These are phyloP conservation scores for Cuculus canorus DNA, from an alignment of 2,797 vertebrate species.

Conservation along the genomic window DNA sequence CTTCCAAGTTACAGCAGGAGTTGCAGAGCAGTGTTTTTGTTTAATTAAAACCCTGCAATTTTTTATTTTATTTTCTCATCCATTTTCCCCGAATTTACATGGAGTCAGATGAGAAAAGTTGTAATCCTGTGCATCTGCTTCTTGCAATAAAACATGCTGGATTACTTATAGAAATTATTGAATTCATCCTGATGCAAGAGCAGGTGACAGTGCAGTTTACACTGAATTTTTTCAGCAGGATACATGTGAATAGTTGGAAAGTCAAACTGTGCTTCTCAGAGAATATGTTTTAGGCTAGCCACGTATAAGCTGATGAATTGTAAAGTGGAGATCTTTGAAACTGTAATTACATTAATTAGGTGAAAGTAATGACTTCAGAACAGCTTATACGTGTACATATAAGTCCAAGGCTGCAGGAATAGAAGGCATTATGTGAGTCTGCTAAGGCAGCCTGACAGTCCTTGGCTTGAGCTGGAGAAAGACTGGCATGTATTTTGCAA, in stretches of 20 bases:
- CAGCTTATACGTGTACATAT: neutral
- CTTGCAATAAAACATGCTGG: neutral
- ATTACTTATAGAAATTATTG: neutral
- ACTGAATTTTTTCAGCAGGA: neutral
- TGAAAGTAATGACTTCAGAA: neutral
- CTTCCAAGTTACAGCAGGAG: neutral
- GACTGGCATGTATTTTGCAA: accelerated
- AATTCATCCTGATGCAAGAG: neutral
- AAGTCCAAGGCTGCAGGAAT: neutral
- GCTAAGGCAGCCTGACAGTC: neutral
- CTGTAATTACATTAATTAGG: neutral
- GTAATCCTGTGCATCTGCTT: neutral
- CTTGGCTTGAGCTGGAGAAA: neutral
- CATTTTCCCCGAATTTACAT: neutral
- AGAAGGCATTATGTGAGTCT: neutral
- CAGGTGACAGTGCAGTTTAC: neutral
- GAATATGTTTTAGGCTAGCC: neutral
- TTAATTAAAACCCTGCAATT: neutral
- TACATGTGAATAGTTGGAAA: neutral
- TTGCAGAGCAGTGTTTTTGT: neutral
- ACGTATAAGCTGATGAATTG: neutral
- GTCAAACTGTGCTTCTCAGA: neutral
- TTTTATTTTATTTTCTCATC: neutral
- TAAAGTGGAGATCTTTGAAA: neutral
- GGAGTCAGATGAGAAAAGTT: neutral